Evolutionary conservation across 1,140 invertebrate genomes (phyloP).

Genomic region (Fragariocoptes setiger): DNA sequence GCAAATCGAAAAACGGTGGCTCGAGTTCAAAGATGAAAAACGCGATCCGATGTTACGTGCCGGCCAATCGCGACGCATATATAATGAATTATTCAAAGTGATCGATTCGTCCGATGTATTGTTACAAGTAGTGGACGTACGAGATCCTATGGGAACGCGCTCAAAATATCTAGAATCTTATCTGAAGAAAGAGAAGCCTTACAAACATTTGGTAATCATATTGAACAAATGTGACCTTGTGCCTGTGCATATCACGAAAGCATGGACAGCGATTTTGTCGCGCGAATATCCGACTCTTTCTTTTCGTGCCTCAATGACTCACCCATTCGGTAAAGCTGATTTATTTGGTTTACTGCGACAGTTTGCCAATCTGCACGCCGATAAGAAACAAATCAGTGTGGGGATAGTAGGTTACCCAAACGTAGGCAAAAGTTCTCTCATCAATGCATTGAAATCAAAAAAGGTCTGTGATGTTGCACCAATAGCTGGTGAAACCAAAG

Average conservation of each 20-base stretch:
- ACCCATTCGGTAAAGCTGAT: conserved; percentile 93
- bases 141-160: conserved; percentile 77
- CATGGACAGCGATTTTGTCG: conserved; percentile 75
- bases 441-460: conserved; percentile 73
- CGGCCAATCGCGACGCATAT: conserved; percentile 84
- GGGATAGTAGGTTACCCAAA: conserved; percentile 98
- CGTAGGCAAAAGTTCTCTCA: conserved; percentile 91
- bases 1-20: conserved; percentile 10
- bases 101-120: conserved; percentile 95
- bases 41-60: conserved; percentile 36
- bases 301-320: conserved; percentile 84
- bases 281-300: conserved; percentile 85
- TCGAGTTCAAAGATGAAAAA: conserved; percentile 15
- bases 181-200: conserved; percentile 53
- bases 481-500: conserved; percentile 92
- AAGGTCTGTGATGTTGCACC: conserved; percentile 96
- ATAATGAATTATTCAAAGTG: conserved; percentile 96
- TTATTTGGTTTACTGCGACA: conserved; percentile 82
- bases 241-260: conserved; percentile 81
- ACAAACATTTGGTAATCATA: conserved; percentile 78
- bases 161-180: conserved; percentile 70
- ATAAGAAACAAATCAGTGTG: conserved; percentile 93
- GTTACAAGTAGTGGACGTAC: conserved; percentile 61
- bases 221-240: conserved; percentile 58
- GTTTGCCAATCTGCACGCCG: conserved; percentile 71